Evolutionary conservation across 2,888 invertebrate genomes (phyloP), one percentile per base, ranked within the genome.

Genomic region (Diarsia brunnea): DNA sequence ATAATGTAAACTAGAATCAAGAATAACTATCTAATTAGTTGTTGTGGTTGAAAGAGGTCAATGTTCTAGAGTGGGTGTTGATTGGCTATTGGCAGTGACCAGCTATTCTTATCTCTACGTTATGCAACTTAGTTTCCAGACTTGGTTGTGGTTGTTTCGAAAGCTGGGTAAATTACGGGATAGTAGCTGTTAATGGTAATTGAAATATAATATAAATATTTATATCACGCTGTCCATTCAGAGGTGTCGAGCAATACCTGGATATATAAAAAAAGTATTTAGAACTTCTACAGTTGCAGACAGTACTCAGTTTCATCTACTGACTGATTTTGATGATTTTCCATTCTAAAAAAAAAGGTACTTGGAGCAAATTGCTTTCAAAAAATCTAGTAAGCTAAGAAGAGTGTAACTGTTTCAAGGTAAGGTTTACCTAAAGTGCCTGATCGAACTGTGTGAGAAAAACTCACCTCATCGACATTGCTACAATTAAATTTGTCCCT

Each of bases 41-140:
- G 65, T 24, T 63, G 43, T 51, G 0, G 27, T 43, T n/a, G 45
- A 80, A 78, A 67, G 63, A 53, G 80, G 71, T 71, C 79, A 80
- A 71, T 71, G 71, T 58, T 38, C 83, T 60, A 0, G 0, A 31
- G 78, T 70, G 45, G 66, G 78, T 66, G 53, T 61, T 55, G n/a
- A 78, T 21, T 53, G 24, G 10, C n/a, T 55, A 66, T 45, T 58
- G 47, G 21, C 60, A 78, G 24, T 67, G 55, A 78, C 70, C 67
- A 58, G 63, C 51, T 53, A 38, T 55, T 45, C 24, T 78, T 77
- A 69, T 70, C 66, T 49, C 12, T 51, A 38, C 31, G 67, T 69
- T 68, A 81, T 55, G 67, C n/a, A 79, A 81, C 21, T n/a, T 31
- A 64, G 27, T 64, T 67, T 49, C 67, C 63, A 64, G 31, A 47